Evolutionary conservation across 2,113 vertebrate genomes (phyloP).

Genomic region (Callionymus lyra): DNA sequence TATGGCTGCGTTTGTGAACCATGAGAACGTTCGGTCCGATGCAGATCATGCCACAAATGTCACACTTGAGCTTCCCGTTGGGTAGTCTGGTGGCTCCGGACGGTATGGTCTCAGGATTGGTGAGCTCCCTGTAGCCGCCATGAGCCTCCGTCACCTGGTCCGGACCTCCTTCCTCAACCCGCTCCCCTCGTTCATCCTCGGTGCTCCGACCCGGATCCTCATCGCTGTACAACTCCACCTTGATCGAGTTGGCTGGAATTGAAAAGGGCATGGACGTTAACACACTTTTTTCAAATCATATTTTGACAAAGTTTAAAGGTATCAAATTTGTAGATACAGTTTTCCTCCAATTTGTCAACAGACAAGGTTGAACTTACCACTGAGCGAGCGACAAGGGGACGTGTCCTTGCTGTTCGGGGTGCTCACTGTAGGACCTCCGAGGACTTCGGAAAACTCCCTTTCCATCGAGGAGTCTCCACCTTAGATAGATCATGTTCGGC

Average conservation of each 20-base stretch:
- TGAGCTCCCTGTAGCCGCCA: conserved; percentile 78
- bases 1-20: conserved; percentile 98
- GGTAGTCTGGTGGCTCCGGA: conserved; percentile 82
- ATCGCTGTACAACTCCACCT: conserved; percentile 96
- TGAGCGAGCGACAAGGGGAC: conserved; percentile 87
- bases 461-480: conserved; percentile 90
- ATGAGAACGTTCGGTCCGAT: conserved; percentile 96
- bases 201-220: conserved; percentile 79
- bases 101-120: conserved; percentile 73
- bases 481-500: conserved; percentile 3
- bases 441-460: conserved; percentile 84
- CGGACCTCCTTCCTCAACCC: conserved; percentile 65
- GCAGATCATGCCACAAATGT: conserved; percentile 95
- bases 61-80: conserved; percentile 93
- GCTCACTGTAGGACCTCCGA: conserved; percentile 85
- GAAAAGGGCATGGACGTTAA: background rate
- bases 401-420: conserved; percentile 93
- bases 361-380: conserved; percentile 65
- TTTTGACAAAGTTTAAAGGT: background rate
- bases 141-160: conserved; percentile 69
- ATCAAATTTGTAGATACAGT: too few species aligned
- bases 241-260: conserved; percentile 83
- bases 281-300: background rate
- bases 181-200: conserved; percentile 70
- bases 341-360: background rate